Percentiles rank a stretch among this genome's conserved stretches.
Conservation (phyloP, 2,888 invertebrate genomes). For the Andrena fulva region DNA sequence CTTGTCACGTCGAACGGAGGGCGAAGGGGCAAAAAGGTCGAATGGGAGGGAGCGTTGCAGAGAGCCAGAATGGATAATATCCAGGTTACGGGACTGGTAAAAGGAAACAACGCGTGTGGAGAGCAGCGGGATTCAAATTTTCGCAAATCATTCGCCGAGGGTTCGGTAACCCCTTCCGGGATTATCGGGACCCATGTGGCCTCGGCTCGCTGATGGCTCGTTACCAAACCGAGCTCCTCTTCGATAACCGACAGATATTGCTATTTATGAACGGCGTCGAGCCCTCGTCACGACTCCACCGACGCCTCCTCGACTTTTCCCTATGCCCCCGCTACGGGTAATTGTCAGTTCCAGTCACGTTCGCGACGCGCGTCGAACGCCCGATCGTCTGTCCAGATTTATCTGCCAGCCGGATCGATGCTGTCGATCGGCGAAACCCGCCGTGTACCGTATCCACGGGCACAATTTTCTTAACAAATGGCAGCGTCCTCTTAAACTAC, state of each 20-base stretch:
- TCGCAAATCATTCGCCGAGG: constrained; percentile 78
- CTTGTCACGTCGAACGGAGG: constrained; percentile 46
- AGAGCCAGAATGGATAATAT: constrained; percentile 43
- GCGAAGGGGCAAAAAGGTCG: constrained; percentile 45
- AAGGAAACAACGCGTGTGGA: constrained; percentile 24
- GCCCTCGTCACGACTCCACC: constrained; percentile 67
- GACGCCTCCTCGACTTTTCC: constrained; percentile 53
- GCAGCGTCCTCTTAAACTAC: constrained; percentile 32
- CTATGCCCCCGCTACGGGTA: constrained; percentile 6
- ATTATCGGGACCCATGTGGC: constrained; percentile 83
- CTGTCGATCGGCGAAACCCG: constrained; percentile 14
- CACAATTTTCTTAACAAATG: constrained; percentile 27
- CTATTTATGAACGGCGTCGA: constrained; percentile 80
- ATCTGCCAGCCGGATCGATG: constrained; percentile 34
- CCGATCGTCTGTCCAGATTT: constrained; percentile 27
- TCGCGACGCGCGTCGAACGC: constrained; percentile 55
- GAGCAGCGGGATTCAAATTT: constrained; percentile 78
- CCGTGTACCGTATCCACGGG: background rate
- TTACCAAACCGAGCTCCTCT: constrained; percentile 80
- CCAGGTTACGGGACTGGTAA: constrained; percentile 19
- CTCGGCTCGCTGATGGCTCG: constrained; percentile 82
- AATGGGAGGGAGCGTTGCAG: constrained; percentile 20
- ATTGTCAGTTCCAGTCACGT: constrained; percentile 62
- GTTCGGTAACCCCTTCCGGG: constrained; percentile 79
- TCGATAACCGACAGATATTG: constrained; percentile 83